Evolutionary conservation across 2,797 vertebrate species (phyloP).

Genomic region (Xenops minutus): DNA sequence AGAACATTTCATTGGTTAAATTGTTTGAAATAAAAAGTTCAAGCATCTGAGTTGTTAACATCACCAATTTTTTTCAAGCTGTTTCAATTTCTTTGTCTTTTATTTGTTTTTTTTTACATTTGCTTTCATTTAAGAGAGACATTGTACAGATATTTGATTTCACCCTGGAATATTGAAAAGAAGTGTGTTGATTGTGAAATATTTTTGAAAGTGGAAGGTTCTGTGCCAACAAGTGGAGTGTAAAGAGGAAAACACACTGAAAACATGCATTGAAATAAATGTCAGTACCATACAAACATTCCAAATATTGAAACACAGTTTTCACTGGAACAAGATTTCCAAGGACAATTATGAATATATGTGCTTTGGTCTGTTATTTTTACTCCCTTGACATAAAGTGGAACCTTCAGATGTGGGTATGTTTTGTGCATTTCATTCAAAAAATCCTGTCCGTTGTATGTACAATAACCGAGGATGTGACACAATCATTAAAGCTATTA

Average conservation of each 20-base stretch:
- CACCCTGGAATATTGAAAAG: neutral
- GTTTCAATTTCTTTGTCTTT: neutral
- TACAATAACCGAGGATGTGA: neutral
- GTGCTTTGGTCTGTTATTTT: neutral
- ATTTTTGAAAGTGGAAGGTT: neutral
- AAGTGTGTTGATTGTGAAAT: neutral
- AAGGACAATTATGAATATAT: neutral
- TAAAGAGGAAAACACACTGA: neutral
- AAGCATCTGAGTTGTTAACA: neutral
- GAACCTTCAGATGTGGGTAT: neutral
- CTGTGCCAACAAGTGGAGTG: neutral
- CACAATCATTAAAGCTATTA: neutral
- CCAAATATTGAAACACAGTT: neutral
- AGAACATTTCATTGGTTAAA: neutral
- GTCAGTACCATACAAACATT: neutral
- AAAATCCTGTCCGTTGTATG: accelerated
- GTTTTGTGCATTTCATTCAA: neutral
- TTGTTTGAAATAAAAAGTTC: neutral
- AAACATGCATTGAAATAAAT: neutral
- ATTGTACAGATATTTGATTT: neutral
- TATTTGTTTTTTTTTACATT: neutral
- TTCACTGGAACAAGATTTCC: neutral
- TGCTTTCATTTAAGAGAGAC: neutral
- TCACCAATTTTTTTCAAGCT: neutral
- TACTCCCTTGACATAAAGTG: neutral